These are phyloP conservation scores for Drosophila leontia DNA, from an alignment of 1,140 invertebrate species.

Conservation along the genomic window DNA sequence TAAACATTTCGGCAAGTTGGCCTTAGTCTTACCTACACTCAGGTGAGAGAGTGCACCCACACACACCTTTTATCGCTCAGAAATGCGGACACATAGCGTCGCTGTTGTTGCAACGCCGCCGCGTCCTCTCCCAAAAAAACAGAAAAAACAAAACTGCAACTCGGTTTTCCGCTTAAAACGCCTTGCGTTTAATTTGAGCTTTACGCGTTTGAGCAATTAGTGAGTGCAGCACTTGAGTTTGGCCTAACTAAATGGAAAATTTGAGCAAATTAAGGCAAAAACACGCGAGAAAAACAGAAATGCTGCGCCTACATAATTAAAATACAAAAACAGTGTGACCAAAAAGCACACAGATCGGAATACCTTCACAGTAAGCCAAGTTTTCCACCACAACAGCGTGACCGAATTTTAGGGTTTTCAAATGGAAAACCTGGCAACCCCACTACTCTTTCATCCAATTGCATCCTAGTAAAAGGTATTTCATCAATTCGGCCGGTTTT, in stretches of 20 bases:
- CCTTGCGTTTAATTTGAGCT: not conserved
- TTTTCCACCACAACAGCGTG: too few species aligned
- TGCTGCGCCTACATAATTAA: conserved; percentile 62
- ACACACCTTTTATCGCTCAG: conserved; percentile 32
- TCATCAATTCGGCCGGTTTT: conserved; percentile 42
- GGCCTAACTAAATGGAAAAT: conserved; percentile 52
- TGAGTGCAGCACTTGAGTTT: conserved; percentile 21
- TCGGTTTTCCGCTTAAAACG: not conserved
- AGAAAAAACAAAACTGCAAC: conserved; percentile 16
- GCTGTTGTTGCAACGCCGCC: conserved; percentile 48
- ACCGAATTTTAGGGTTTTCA: too few species aligned
- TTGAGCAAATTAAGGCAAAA: conserved; percentile 69
- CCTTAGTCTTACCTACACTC: conserved; percentile 15
- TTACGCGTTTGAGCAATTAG: conserved; percentile 26
- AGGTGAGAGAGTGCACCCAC: conserved; percentile 19
- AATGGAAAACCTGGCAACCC: not conserved
- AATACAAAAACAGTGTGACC: conserved; percentile 35
- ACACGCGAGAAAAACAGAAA: conserved; percentile 58
- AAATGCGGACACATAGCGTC: conserved; percentile 75
- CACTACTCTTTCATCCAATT: conserved; percentile 17
- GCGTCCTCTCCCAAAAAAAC: conserved; percentile 53
- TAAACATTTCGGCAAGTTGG: conserved; percentile 37
- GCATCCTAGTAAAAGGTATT: conserved; percentile 64
- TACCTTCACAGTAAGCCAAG: not conserved
- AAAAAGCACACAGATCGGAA: not conserved